phyloP scores from a whole-genome alignment of 2,888 invertebrate genomes.

The Elegia similella region DNA sequence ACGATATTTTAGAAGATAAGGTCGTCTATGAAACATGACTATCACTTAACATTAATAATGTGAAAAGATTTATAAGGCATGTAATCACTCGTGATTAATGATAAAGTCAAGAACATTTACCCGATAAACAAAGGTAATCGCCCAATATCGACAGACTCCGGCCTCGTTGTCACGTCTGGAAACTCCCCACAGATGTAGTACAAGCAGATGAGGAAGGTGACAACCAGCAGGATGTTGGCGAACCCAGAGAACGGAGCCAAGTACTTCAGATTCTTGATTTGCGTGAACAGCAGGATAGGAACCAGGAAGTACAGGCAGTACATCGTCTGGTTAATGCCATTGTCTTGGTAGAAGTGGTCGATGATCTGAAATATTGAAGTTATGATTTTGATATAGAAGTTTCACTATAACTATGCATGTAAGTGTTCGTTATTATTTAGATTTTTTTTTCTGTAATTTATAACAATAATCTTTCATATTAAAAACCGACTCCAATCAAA shows the following conservation, averaged over 20 bases:
- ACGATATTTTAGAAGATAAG: too few species aligned
- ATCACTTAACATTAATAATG: too few species aligned
- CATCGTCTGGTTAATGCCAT: constrained; percentile 44
- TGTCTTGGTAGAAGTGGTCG: constrained; percentile 39
- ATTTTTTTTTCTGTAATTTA: too few species aligned
- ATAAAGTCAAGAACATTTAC: constrained; percentile 42
- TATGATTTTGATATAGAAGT: too few species aligned
- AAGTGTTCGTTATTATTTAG: too few species aligned
- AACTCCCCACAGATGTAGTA: constrained; percentile 87
- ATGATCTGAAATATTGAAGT: constrained; percentile 56
- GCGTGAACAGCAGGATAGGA: constrained; percentile 67
- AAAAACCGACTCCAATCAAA: too few species aligned
- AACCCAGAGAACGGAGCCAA: constrained; percentile 94
- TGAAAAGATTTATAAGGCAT: too few species aligned
- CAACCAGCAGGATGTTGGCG: constrained; percentile 90
- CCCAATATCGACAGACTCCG: constrained; percentile 78
- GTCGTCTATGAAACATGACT: too few species aligned
- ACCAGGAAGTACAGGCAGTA: constrained; percentile 67
- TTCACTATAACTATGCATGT: too few species aligned
- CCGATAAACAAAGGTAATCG: constrained; percentile 93
- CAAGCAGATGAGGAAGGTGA: constrained; percentile 90
- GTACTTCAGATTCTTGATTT: constrained; percentile 88
- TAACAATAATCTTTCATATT: too few species aligned
- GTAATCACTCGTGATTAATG: too few species aligned
- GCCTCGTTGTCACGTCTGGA: constrained; percentile 66